Evolutionary conservation across 2,113 vertebrate genomes (phyloP).

Genomic region (Hippocampus barbouri): DNA sequence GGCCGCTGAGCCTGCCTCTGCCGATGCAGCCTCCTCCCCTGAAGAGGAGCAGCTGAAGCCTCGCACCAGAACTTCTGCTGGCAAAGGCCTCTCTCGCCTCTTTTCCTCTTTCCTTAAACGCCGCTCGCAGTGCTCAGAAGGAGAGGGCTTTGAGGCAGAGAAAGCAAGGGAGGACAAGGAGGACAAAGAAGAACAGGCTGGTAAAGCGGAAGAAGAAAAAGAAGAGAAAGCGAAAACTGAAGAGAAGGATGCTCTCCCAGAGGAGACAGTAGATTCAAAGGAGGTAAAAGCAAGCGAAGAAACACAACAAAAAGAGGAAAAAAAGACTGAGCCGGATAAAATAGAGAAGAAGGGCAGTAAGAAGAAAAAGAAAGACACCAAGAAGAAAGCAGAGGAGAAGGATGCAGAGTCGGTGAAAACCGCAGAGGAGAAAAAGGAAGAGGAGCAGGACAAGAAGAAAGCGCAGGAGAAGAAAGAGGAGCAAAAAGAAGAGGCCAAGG

Average conservation of each 20-base stretch:
- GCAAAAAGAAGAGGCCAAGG: constrained; percentile 28
- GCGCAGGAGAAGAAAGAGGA: constrained; percentile 20
- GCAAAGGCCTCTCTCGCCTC: constrained; percentile 85
- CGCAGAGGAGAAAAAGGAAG: constrained; percentile 26
- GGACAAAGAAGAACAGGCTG: constrained; percentile 48
- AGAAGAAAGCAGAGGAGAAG: constrained; percentile 46
- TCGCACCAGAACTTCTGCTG: constrained; percentile 73
- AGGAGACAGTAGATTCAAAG: constrained; percentile 35
- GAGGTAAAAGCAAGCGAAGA: constrained; percentile 48
- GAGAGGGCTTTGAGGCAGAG: constrained; percentile 71
- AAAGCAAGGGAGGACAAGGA: constrained; percentile 57
- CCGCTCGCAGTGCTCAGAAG: constrained; percentile 83
- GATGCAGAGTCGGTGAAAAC: constrained; percentile 31
- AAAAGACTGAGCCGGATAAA: constrained; percentile 45
- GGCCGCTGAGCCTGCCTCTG: constrained; percentile 49
- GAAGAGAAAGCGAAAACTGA: constrained; percentile 44
- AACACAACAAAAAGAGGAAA: constrained; percentile 33
- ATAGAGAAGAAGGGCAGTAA: constrained; percentile 50
- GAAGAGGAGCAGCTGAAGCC: constrained; percentile 78
- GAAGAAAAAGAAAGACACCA: constrained; percentile 56
- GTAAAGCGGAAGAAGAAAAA: constrained; percentile 31
- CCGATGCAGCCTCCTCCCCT: constrained; percentile 52
- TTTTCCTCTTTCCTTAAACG: constrained; percentile 89
- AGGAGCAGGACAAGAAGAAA: constrained; percentile 17
- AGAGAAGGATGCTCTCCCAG: constrained; percentile 35